Base-by-base conservation (phyloP, 2,888 invertebrate species). In the Orgyia antiqua region DNA sequence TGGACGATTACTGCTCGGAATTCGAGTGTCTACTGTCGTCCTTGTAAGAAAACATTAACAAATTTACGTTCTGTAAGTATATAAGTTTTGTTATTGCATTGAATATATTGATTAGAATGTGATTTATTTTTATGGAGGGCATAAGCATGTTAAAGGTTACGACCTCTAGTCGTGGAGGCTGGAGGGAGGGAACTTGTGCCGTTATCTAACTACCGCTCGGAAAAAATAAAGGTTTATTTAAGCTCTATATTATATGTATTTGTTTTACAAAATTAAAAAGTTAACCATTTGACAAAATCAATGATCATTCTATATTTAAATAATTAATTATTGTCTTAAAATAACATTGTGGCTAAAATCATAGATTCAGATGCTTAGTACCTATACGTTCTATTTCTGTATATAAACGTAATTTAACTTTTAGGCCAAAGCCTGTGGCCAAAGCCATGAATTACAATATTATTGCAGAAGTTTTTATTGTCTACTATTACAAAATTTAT, bases 61-160 rank as follows among this genome's bases (percentile, higher is more conserved):
- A 43, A 44, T 54, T 45, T 38, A 36, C 45, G 49, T 43, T 32
- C 6, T 31, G 51, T 52, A 25, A 53, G 51, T 52, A 50, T 13
- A 15, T 27, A 29, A 34, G 15, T 19, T 17, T 23, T 31, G 1
- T 39, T 33, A 13, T 45, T 24, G 34, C 39, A 24, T 42, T 27
- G 47, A 36, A 31, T 69, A 30, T 69, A 76, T 73, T 62, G 68
- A 75, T 77, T 60, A 40, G 45, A 48, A 25, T 65, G 58, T 59
- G 58, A 63, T 68, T 71, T 71, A 67, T 69, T 73, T 65, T 66
- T 60, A 61, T 45, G 58, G 55, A 59, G 55, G 58, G 57, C 56
- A 45, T 46, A 42, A 49, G 53, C 55, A 51, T 53, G 62, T 51
- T 62, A 78, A 82, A 79, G 77, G 78, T 79, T 74, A 67, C 53